phyloP scores from a whole-genome alignment of 2,113 vertebrate species.

The Embiotoca jacksoni region DNA sequence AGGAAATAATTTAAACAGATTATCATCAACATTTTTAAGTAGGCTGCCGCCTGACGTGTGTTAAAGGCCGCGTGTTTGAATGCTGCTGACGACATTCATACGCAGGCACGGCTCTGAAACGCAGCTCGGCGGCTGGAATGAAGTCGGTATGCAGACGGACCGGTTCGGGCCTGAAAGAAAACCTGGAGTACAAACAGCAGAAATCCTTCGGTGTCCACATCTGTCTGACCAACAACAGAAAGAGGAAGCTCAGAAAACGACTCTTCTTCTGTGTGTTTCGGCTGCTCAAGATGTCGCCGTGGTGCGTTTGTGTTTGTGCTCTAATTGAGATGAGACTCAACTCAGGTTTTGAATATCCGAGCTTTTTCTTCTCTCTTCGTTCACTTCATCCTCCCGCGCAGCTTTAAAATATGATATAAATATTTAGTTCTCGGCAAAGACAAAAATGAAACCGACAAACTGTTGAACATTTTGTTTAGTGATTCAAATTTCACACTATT shows the following conservation, averaged over 20 bases:
- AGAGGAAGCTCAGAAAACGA: background rate
- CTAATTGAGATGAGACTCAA: background rate
- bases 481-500: too few relatives aligned
- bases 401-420: too few relatives aligned
- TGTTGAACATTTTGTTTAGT: too few relatives aligned
- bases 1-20: background rate
- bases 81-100: background rate
- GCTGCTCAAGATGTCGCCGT: too few relatives aligned
- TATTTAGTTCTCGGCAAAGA: too few relatives aligned
- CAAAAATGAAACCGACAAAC: too few relatives aligned
- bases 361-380: background rate
- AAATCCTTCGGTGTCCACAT: slow-evolving; percentile 5
- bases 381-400: too few relatives aligned
- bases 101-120: slow-evolving; percentile 19
- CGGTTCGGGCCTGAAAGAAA: slow-evolving; percentile 48
- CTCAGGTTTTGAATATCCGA: background rate
- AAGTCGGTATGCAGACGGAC: slow-evolving; percentile 68
- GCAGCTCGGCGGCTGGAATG: slow-evolving; percentile 46
- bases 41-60: background rate
- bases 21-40: background rate
- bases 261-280: background rate
- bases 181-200: background rate
- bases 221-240: slow-evolving; percentile 17
- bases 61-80: background rate
- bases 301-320: background rate